Evolutionary conservation across 2,797 vertebrate species (phyloP).

Genomic region (Amblyraja radiata): DNA sequence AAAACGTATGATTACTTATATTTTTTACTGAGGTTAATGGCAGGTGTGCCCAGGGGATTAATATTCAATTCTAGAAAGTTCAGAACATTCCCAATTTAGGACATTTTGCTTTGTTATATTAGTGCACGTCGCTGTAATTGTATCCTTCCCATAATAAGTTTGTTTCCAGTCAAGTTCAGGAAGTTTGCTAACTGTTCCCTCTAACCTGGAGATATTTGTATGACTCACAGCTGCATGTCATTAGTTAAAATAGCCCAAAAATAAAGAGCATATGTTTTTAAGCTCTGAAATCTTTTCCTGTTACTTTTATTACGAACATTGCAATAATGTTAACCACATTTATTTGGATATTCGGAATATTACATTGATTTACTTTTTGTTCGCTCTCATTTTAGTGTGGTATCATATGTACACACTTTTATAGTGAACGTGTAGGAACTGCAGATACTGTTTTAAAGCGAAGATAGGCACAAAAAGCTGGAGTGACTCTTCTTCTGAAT

Average conservation of each 20-base stretch:
- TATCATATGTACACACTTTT: not conserved
- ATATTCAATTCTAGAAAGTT: not conserved
- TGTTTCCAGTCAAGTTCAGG: conserved; percentile 23
- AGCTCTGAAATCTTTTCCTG: conserved; percentile 8
- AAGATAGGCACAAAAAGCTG: too few relatives aligned
- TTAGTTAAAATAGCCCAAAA: conserved; percentile 19
- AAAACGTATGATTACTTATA: not conserved
- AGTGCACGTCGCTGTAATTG: not conserved
- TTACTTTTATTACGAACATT: not conserved
- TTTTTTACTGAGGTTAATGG: not conserved
- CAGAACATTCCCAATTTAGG: not conserved
- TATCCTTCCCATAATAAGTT: conserved; percentile 13
- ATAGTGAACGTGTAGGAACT: not conserved
- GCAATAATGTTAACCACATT: not conserved
- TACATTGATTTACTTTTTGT: conserved; percentile 4
- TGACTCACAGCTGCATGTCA: conserved; percentile 18
- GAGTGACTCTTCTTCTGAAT: too few relatives aligned
- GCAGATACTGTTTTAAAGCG: too few relatives aligned
- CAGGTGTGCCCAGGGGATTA: not conserved
- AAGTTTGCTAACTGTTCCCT: not conserved
- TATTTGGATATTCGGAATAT: not conserved
- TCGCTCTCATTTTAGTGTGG: not conserved
- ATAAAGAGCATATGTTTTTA: conserved; percentile 7
- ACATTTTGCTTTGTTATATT: not conserved
- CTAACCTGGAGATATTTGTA: conserved; percentile 19